Base-by-base conservation (phyloP, 1,140 invertebrate species). In the Caenorhabditis inopinata region DNA sequence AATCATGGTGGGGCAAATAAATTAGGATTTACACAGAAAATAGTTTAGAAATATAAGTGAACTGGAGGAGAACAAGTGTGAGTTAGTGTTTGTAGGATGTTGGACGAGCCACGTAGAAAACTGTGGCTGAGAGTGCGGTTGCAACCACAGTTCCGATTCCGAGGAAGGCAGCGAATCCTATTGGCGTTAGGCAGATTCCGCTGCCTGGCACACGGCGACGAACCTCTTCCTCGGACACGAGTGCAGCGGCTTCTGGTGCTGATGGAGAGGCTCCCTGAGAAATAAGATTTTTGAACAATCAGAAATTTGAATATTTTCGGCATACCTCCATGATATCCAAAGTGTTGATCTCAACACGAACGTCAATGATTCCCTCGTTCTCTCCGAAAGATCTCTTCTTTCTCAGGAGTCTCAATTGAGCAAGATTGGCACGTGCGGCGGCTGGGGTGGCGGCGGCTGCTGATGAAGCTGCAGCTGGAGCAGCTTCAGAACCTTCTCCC, bases 351-450 rank as follows among this genome's bases (percentile, higher is more conserved):
- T 87, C 86, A 42, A 86, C 82, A 46, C 86, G 81, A 18, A 87
- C 86, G 62, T 87, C 86, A n/a, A 87, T 58, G 38, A 83, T 86
- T 80, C 85, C 86, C 18, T 68, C 58, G 27, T 68, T 68, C 58
- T 68, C 58, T 86, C 84, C 27, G 73, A 81, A 48, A 79, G 81
- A 42, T 82, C 85, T 35, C 76, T 35, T 81, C 86, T 83, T 78
- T 88, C 80, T 84, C 47, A 88, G 84, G 16, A 87, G 79, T 49
- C 85, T 84, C 29, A 86, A 83, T 78, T 86, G 84, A 25, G 85
- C 82, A 11, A 84, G 84, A 16, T 53, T 53, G 16, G 35, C 76
- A 32, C 35, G 47, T 32, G 51, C 23, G 46, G 35, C 53, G 25
- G 76, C 80, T 16, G 74, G 58, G 74, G 83, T 81, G 25, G 79